These are phyloP conservation scores for Gortyna flavago DNA, from an alignment of 2,888 invertebrate genomes.

Conservation along the genomic window DNA sequence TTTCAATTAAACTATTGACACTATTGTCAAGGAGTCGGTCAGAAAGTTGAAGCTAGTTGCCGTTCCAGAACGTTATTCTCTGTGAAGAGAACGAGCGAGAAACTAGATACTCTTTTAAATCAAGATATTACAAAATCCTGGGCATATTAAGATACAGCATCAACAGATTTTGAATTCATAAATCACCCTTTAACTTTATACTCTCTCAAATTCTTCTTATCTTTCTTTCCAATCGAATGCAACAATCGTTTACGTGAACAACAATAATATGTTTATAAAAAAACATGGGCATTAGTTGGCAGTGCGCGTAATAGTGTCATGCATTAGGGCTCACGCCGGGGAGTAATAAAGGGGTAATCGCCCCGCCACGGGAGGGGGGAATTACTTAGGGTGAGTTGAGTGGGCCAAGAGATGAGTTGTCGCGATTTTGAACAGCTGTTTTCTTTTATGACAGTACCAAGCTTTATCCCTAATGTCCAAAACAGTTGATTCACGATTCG, in stretches of 20 bases:
- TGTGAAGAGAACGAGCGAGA: background rate
- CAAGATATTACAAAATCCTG: background rate
- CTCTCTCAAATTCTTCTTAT: background rate
- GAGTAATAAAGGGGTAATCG: slow-evolving; percentile 88
- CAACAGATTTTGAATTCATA: background rate
- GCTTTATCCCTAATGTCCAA: background rate
- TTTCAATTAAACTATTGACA: background rate
- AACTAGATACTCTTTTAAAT: background rate
- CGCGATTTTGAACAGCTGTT: slow-evolving; percentile 56
- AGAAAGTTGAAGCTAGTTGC: background rate
- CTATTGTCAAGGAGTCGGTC: background rate
- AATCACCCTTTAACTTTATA: background rate
- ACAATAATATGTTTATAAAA: slow-evolving; percentile 78
- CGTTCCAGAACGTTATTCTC: background rate
- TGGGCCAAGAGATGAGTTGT: slow-evolving; percentile 66
- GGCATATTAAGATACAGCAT: background rate
- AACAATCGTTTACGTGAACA: slow-evolving; percentile 48
- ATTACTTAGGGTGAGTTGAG: slow-evolving; percentile 76
- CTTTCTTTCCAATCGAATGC: slow-evolving; percentile 25
- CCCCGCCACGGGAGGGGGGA: slow-evolving; percentile 80
- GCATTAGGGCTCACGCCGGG: slow-evolving; percentile 84
- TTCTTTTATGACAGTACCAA: slow-evolving; percentile 2
- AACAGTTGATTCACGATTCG: too few species aligned
- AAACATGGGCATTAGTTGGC: slow-evolving; percentile 82
- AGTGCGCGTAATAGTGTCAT: slow-evolving; percentile 86